Percentiles rank a stretch among this genome's conserved stretches.
Evolutionary conservation across 2,888 invertebrate genomes (phyloP).

Genomic region (Pyrochroa serraticornis): DNA sequence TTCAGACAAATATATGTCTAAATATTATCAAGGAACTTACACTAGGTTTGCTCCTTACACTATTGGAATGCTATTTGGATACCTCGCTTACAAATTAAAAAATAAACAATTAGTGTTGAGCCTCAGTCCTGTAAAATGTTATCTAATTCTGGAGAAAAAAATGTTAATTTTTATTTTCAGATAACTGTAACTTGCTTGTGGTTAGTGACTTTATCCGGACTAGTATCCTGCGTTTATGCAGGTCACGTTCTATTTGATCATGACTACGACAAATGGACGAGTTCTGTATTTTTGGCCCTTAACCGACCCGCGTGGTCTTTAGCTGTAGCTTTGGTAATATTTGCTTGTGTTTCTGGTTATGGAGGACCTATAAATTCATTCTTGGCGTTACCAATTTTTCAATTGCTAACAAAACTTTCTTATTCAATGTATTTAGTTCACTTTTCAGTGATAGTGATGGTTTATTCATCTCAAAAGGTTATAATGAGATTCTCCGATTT

Average conservation of each 20-base stretch:
- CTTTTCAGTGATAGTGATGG: conserved; percentile 32
- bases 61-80: conserved; percentile 19
- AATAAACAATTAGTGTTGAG: background rate
- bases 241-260: background rate
- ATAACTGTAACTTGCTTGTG: background rate
- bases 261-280: conserved; percentile 2
- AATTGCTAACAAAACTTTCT: conserved; percentile 59
- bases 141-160: background rate
- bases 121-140: background rate
- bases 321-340: conserved; percentile 12
- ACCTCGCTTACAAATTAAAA: conserved; percentile 4
- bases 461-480: conserved; percentile 7
- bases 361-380: conserved; percentile 59
- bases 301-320: conserved; percentile 20
- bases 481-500: conserved; percentile 19
- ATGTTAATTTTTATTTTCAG: background rate
- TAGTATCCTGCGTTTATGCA: conserved; percentile 12
- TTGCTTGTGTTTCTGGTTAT: conserved; percentile 19
- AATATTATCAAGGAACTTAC: conserved; percentile 15
- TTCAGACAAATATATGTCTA: background rate
- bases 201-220: conserved; percentile 10
- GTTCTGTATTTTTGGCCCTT: conserved; percentile 6
- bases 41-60: conserved; percentile 18
- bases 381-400: conserved; percentile 57
- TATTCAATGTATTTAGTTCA: conserved; percentile 61